Base-by-base conservation (phyloP, 2,888 invertebrate species). In the Xestoiulus laeticollis region DNA sequence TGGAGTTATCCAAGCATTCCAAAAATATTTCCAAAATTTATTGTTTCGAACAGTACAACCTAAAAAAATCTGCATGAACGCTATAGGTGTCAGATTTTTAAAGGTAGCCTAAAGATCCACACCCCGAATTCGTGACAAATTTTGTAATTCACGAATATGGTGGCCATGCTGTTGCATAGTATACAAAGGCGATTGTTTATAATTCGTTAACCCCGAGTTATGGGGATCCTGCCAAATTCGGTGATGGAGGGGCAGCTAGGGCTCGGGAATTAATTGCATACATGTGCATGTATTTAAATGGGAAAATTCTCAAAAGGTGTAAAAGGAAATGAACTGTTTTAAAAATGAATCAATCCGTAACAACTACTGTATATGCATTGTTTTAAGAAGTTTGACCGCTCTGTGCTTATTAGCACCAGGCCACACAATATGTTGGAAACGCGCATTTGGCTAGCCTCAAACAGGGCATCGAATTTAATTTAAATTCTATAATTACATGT, bases 171-270 rank as follows among this genome's bases (percentile, higher is more conserved):
- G 68, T 68, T 68, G 68, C 12, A 68, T n/a, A n/a, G n/a, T n/a
- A n/a, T 68, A 68, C 68, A 68, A 68, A 68, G 68, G 68, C 68
- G 26, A 68, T 68, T 68, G 68, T 68, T 68, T 68, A 26, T 68
- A 68, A 68, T 68, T 6, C 68, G n/a, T 68, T 68, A 68, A 68
- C 68, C 68, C 68, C 68, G 22, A 68, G 22, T 68, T 68, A 12
- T 68, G 68, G 68, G 68, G 68, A 68, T 68, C 68, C 68, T 68
- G 68, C 68, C 68, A 68, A 68, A 68, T 68, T 68, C 26, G 68
- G 68, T 68, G 68, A 26, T 26, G 68, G 68, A 68, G 68, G 68
- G 68, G 68, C 68, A 26, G 68, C 68, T 22, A 12, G 68, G 22
- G 59, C 6, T 44, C n/a, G 68, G 22, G 68, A 68, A n/a, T 68